Conservation (phyloP, 2,888 invertebrate genomes). For the Parasteatoda lunata region DNA sequence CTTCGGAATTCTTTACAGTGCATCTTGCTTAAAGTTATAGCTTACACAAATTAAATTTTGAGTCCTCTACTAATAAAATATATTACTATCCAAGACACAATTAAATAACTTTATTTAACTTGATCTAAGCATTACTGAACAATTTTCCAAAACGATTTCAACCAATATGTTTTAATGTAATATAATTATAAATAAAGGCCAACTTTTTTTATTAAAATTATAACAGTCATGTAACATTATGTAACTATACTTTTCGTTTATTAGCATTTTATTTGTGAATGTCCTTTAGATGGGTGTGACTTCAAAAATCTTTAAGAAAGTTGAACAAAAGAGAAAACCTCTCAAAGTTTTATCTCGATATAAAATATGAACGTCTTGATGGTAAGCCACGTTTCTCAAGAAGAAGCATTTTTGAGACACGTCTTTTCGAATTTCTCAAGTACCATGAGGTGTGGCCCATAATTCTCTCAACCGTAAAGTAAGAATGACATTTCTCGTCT, state of each 20-base stretch:
- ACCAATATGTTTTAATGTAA: no score
- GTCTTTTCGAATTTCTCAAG: background rate
- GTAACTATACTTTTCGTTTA: background rate
- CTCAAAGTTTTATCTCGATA: slow-evolving; percentile 9
- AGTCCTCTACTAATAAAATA: no score
- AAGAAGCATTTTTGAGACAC: slow-evolving; percentile 18
- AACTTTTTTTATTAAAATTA: no score
- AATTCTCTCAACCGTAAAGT: slow-evolving; percentile 24
- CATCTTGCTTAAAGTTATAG: no score
- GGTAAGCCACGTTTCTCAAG: slow-evolving; percentile 17
- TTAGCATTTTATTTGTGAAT: background rate
- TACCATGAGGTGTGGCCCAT: slow-evolving; percentile 27
- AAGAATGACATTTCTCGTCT: slow-evolving; percentile 25
- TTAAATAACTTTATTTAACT: no score
- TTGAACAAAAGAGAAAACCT: slow-evolving; percentile 3
- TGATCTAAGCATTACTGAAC: no score
- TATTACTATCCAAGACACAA: no score
- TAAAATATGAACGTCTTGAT: slow-evolving; percentile 37
- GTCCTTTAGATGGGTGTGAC: background rate
- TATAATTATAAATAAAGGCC: no score
- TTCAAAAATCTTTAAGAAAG: slow-evolving; percentile 1
- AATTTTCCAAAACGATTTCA: no score
- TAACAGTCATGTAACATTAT: no score
- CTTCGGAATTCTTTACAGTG: no score
- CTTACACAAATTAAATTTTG: no score